Conservation (phyloP, 2,888 invertebrate species). For the Acrobeloides nanus region DNA sequence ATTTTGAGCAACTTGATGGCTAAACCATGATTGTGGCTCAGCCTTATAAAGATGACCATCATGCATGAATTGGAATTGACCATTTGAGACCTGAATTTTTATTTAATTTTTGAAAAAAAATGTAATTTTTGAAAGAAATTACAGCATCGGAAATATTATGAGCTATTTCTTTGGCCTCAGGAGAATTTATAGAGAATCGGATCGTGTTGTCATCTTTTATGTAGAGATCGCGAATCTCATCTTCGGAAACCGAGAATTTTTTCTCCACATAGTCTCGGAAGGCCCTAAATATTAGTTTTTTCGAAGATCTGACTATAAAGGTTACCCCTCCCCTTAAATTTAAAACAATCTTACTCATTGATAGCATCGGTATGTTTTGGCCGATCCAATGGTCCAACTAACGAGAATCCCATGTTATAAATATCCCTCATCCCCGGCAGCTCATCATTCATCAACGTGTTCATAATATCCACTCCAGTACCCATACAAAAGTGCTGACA, state of each 20-base stretch:
- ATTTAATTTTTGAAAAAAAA: no score
- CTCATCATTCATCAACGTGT: slow-evolving; percentile 26
- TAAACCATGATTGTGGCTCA: slow-evolving; percentile 31
- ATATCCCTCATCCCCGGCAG: slow-evolving; percentile 14
- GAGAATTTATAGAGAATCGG: slow-evolving; percentile 31
- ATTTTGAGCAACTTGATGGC: slow-evolving; percentile 20
- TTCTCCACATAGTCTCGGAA: slow-evolving; percentile 16
- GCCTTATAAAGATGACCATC: slow-evolving; percentile 25
- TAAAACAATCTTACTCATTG: slow-evolving; percentile 18
- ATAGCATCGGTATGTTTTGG: slow-evolving; percentile 20
- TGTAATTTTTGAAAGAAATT: not conserved
- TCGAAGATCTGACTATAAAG: not conserved
- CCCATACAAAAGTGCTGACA: slow-evolving; percentile 34
- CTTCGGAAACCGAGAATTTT: slow-evolving; percentile 16
- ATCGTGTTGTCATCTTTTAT: slow-evolving; percentile 36
- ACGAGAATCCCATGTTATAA: slow-evolving; percentile 35
- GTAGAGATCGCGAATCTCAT: slow-evolving; percentile 25
- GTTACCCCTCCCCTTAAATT: not conserved
- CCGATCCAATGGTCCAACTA: slow-evolving; percentile 32
- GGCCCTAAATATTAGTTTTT: slow-evolving; percentile 10
- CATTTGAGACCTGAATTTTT: slow-evolving; percentile 13
- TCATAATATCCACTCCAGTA: slow-evolving; percentile 28
- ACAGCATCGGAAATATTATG: slow-evolving; percentile 35
- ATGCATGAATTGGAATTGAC: slow-evolving; percentile 21
- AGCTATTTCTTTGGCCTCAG: slow-evolving; percentile 32